Conservation (phyloP, 2,797 vertebrate genomes). For the Kryptopterus vitreolus region DNA sequence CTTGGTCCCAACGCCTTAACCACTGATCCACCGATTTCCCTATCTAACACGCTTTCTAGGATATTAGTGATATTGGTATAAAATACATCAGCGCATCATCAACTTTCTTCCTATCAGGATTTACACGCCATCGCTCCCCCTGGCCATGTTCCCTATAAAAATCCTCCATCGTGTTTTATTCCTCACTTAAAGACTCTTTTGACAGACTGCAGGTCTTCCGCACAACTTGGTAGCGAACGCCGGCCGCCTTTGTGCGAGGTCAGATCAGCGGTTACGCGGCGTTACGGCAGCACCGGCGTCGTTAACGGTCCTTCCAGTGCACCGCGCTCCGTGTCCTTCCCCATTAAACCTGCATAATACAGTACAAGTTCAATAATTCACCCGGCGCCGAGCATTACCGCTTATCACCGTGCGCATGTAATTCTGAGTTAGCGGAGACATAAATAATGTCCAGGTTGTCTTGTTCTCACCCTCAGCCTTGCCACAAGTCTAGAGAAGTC, state of each 20-base stretch:
- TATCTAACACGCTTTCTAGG: too few species aligned
- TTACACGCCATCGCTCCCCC: not conserved
- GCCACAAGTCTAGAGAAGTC: not conserved
- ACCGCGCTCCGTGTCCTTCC: constrained; percentile 10
- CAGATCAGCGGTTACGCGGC: constrained; percentile 19
- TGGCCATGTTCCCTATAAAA: not conserved
- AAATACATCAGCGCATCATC: not conserved
- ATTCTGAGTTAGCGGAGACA: constrained; percentile 14
- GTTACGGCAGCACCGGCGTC: not conserved
- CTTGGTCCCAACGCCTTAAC: too few species aligned
- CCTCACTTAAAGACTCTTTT: constrained; percentile 2
- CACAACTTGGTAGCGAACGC: not conserved
- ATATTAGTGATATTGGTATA: not conserved
- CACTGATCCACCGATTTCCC: too few species aligned
- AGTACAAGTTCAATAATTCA: constrained; percentile 42
- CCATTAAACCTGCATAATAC: constrained; percentile 38
- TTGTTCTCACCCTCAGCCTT: not conserved
- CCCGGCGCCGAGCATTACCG: constrained; percentile 6
- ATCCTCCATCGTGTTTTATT: not conserved
- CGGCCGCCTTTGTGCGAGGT: constrained; percentile 6
- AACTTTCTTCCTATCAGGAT: not conserved
- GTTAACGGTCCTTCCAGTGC: constrained; percentile 16
- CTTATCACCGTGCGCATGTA: constrained; percentile 5
- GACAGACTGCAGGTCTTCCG: not conserved
- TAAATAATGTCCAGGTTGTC: constrained; percentile 29